Percentiles rank a stretch among this genome's conserved stretches.
phyloP scores from a whole-genome alignment of 2,113 vertebrate genomes.

The Collichthys lucidus region DNA sequence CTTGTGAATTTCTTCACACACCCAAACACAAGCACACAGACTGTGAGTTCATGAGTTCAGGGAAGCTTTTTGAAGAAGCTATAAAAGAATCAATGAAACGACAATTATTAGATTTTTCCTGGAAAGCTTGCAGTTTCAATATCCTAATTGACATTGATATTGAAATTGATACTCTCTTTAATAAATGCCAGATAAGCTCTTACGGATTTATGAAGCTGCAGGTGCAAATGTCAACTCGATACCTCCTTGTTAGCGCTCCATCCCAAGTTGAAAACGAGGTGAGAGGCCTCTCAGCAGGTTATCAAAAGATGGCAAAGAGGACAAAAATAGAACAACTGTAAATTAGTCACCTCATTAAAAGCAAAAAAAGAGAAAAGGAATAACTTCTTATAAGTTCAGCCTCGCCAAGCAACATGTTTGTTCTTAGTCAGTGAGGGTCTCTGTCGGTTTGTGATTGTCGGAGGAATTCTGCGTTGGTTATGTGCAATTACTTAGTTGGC shows the following conservation, averaged over 20 bases:
- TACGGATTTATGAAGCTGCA: slow-evolving; percentile 14
- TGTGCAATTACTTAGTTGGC: slow-evolving; percentile 73
- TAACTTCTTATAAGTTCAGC: slow-evolving; percentile 50
- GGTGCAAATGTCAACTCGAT: slow-evolving; percentile 45
- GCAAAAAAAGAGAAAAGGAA: slow-evolving; percentile 34
- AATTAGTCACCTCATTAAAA: slow-evolving; percentile 69
- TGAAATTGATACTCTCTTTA: slow-evolving; percentile 30
- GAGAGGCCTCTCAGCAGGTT: slow-evolving; percentile 41
- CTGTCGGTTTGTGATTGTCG: slow-evolving; percentile 25
- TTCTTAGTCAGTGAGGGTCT: slow-evolving; percentile 56
- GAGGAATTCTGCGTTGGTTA: slow-evolving; percentile 62
- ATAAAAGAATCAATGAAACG: neutral
- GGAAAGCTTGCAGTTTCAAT: neutral
- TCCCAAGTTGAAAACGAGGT: slow-evolving; percentile 37
- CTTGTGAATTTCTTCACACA: neutral
- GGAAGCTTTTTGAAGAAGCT: neutral
- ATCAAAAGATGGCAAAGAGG: slow-evolving; percentile 18
- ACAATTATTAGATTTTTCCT: neutral
- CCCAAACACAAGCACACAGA: neutral
- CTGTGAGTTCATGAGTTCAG: neutral
- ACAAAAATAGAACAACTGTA: slow-evolving; percentile 58
- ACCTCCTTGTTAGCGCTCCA: slow-evolving; percentile 48
- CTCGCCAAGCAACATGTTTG: slow-evolving; percentile 46
- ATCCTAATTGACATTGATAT: neutral
- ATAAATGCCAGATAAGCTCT: slow-evolving; percentile 28